These are phyloP conservation scores for Agriopis leucophaearia DNA, from an alignment of 2,888 invertebrate species.

Conservation along the genomic window DNA sequence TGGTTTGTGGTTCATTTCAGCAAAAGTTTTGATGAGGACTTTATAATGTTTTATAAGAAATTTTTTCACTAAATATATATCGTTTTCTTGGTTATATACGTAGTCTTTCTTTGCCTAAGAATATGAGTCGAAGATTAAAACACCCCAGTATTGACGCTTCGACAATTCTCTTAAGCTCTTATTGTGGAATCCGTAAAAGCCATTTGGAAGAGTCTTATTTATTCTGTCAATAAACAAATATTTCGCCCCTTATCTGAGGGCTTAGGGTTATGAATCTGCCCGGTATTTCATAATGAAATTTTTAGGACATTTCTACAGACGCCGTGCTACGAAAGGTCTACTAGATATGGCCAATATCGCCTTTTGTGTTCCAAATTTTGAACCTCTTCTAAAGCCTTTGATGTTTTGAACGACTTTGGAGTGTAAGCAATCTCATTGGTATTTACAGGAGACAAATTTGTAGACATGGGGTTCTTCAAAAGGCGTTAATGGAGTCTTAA, in stretches of 20 bases:
- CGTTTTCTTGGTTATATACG: too few relatives aligned
- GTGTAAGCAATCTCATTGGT: background rate
- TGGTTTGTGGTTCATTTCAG: too few relatives aligned
- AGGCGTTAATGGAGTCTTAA: too few relatives aligned
- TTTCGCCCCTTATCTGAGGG: constrained; percentile 36
- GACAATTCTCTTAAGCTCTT: constrained; percentile 22
- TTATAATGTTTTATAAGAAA: too few relatives aligned
- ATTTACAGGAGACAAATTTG: background rate
- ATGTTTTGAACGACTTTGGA: constrained; percentile 4
- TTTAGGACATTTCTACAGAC: constrained; percentile 47
- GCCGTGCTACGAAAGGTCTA: constrained; percentile 14
- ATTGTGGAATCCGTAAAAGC: constrained; percentile 33
- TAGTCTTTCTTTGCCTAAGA: too few relatives aligned
- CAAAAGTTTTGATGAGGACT: too few relatives aligned
- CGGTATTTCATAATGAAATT: constrained; percentile 74
- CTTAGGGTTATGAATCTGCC: constrained; percentile 65
- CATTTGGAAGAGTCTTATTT: constrained; percentile 38
- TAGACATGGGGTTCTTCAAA: too few relatives aligned
- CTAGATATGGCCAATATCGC: constrained; percentile 3
- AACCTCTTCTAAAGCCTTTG: constrained; percentile 7
- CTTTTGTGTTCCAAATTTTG: constrained; percentile 16
- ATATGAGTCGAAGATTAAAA: constrained; percentile 19
- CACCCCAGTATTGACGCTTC: constrained; percentile 16
- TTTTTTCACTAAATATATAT: too few relatives aligned
- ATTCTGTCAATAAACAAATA: constrained; percentile 46